phyloP scores from a whole-genome alignment of 2,797 vertebrate species.

The Miichthys miiuy region DNA sequence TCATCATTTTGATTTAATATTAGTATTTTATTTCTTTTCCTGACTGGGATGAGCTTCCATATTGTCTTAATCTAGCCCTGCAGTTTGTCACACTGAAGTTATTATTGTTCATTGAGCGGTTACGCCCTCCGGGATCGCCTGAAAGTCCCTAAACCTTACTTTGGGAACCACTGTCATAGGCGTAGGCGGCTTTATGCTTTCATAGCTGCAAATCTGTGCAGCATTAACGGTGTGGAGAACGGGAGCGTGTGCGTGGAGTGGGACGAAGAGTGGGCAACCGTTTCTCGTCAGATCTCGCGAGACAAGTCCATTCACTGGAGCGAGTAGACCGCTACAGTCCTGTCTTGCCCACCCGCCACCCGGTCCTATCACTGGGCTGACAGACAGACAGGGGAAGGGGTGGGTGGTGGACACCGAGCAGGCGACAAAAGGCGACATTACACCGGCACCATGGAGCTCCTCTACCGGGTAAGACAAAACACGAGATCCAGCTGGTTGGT shows the following conservation, averaged over 20 bases:
- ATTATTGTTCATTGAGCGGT: not conserved
- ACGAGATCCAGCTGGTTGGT: accelerated
- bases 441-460: constrained; percentile 48
- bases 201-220: not conserved
- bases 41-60: not conserved
- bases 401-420: not conserved
- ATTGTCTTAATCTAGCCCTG: not conserved
- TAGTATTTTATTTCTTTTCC: not conserved
- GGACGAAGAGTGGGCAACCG: not conserved
- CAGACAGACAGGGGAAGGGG: not conserved
- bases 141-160: not conserved
- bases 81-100: not conserved
- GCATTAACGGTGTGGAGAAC: not conserved
- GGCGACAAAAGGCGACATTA: constrained; percentile 36
- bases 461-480: constrained; percentile 49
- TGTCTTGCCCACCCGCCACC: constrained; percentile 28
- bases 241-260: not conserved
- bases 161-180: not conserved
- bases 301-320: not conserved
- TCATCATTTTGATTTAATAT: not conserved
- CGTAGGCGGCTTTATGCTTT: constrained; percentile 13
- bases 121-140: not conserved
- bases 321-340: constrained; percentile 3
- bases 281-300: constrained; percentile 46
- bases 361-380: constrained; percentile 57